Conservation (phyloP, 2,113 vertebrate species). For the Ictalurus furcatus region DNA sequence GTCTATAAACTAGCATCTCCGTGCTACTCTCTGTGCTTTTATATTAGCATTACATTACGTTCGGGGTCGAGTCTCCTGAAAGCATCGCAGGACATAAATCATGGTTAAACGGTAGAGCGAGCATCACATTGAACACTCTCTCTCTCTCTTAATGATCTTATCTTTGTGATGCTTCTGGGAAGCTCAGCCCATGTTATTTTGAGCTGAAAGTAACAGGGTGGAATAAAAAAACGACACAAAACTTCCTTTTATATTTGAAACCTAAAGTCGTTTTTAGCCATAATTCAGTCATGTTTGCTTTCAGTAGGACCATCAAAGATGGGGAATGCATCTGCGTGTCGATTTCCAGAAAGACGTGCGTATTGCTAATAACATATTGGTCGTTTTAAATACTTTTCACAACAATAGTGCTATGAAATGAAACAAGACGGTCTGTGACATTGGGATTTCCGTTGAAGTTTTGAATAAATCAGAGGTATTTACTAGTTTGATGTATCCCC, state of each 20-base stretch:
- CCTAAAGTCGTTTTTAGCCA: background rate
- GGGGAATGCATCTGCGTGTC: background rate
- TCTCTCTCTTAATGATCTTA: background rate
- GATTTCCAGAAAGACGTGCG: background rate
- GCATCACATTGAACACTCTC: background rate
- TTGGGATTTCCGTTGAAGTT: background rate
- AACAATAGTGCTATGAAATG: background rate
- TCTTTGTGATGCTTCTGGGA: background rate
- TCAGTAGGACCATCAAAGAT: background rate
- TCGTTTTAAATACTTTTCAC: background rate
- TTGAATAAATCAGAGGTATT: background rate
- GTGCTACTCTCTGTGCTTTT: background rate
- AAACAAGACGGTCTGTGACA: background rate
- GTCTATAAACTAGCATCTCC: background rate
- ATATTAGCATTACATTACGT: background rate
- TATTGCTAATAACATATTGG: background rate
- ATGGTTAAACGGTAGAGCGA: background rate
- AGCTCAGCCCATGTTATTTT: background rate
- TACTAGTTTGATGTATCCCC: constrained; percentile 81
- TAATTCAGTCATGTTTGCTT: background rate
- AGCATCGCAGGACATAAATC: too few species aligned
- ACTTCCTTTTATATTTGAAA: too few species aligned
- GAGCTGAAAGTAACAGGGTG: background rate
- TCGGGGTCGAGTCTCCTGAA: too few species aligned
- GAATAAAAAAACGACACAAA: background rate